These are phyloP conservation scores for Semotilus atromaculatus DNA, from an alignment of 2,797 vertebrate species.

Conservation along the genomic window DNA sequence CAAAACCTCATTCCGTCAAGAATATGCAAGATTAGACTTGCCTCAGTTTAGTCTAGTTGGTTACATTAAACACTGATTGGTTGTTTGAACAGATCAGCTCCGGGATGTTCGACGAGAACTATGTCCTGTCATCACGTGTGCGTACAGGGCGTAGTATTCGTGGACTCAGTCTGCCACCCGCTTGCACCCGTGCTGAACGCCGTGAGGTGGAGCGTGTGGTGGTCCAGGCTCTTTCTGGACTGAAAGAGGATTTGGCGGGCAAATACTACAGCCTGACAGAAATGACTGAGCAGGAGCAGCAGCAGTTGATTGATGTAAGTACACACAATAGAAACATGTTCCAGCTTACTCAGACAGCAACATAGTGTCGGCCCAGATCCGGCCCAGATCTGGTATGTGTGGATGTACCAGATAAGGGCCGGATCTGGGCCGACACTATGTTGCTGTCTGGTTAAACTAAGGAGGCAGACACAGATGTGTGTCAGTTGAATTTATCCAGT, in stretches of 20 bases:
- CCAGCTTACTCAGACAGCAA: too few species aligned
- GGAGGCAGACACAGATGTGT: background rate
- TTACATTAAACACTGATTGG: constrained; percentile 79
- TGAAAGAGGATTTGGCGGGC: constrained; percentile 87
- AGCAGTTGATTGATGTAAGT: constrained; percentile 92
- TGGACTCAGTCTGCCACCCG: constrained; percentile 89
- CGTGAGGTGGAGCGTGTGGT: constrained; percentile 91
- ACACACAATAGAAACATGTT: background rate
- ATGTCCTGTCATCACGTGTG: constrained; percentile 91
- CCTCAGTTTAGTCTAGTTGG: background rate
- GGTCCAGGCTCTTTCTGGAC: constrained; percentile 84
- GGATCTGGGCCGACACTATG: too few species aligned
- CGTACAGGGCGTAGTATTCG: constrained; percentile 93
- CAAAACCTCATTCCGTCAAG: background rate
- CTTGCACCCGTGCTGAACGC: constrained; percentile 86
- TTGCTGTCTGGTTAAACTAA: background rate
- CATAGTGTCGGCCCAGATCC: too few species aligned
- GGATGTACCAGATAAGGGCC: too few species aligned
- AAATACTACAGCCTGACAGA: constrained; percentile 89
- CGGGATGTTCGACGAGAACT: constrained; percentile 86
- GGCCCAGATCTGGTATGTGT: too few species aligned
- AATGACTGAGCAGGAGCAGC: constrained; percentile 91
- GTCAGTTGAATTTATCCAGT: background rate
- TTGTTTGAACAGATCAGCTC: constrained; percentile 82
- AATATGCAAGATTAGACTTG: constrained; percentile 48